Evolutionary conservation across 2,888 invertebrate genomes (phyloP).

Genomic region (Vesta saturnalis): DNA sequence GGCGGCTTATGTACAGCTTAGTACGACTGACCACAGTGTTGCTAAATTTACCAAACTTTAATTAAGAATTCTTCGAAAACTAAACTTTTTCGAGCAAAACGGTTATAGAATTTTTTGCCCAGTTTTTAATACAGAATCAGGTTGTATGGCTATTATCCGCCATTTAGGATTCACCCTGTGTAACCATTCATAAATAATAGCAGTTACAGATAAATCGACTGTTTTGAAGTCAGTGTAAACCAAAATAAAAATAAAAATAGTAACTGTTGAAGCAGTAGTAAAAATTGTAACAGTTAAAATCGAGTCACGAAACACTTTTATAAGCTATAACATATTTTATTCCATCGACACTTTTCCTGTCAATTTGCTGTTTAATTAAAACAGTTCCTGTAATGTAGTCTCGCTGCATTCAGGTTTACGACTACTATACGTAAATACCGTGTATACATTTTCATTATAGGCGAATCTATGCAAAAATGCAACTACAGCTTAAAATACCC

Average conservation of each 20-base stretch:
- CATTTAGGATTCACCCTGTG: too few relatives aligned
- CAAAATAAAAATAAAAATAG: constrained; percentile 14
- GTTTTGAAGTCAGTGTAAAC: background rate
- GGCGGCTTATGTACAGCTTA: too few relatives aligned
- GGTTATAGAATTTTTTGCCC: too few relatives aligned
- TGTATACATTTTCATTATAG: constrained; percentile 18
- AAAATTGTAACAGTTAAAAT: constrained; percentile 25
- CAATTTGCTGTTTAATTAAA: constrained; percentile 40
- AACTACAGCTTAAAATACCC: too few relatives aligned
- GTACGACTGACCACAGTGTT: too few relatives aligned
- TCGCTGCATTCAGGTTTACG: constrained; percentile 38
- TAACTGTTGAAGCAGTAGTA: constrained; percentile 6
- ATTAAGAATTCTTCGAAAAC: too few relatives aligned
- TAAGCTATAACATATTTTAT: constrained; percentile 37
- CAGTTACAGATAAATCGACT: background rate
- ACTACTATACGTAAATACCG: constrained; percentile 32
- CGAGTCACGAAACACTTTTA: constrained; percentile 36
- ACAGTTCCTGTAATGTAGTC: constrained; percentile 34
- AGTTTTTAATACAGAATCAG: too few relatives aligned
- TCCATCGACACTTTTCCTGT: constrained; percentile 34
- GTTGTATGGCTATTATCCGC: too few relatives aligned
- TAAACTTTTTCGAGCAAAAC: too few relatives aligned
- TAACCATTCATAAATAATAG: too few relatives aligned
- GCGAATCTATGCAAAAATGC: constrained; percentile 22
- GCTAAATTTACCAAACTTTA: too few relatives aligned